phyloP scores from a whole-genome alignment of 2,797 vertebrate genomes.

The Varecia variegata region DNA sequence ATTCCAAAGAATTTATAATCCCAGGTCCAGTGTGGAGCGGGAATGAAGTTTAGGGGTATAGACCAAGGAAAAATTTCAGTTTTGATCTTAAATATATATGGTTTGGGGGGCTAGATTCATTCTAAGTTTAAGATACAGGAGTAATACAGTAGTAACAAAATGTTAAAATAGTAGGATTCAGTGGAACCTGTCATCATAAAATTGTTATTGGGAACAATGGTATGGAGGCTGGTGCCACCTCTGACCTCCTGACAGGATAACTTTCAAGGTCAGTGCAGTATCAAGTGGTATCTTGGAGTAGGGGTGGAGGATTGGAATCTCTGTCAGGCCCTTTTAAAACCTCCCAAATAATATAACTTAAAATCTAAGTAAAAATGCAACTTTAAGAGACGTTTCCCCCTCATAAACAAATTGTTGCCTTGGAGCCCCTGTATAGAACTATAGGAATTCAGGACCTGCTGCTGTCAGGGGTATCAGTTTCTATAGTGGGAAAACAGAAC shows the following conservation, averaged over 20 bases:
- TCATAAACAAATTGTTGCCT: not conserved
- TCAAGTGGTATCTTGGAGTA: not conserved
- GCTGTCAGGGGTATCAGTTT: not conserved
- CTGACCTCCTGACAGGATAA: not conserved
- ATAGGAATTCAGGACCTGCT: not conserved
- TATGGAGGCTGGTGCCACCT: not conserved
- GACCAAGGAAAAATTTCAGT: not conserved
- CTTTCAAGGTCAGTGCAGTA: not conserved
- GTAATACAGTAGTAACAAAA: not conserved
- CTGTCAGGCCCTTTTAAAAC: not conserved
- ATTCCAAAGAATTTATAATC: slow-evolving; percentile 28
- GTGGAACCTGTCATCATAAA: not conserved
- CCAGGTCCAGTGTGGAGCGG: not conserved
- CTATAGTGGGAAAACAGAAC: not conserved
- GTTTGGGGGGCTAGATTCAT: not conserved
- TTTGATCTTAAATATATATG: not conserved
- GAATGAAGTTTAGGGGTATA: not conserved
- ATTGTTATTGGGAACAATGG: not conserved
- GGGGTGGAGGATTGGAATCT: not conserved
- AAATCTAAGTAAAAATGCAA: slow-evolving; percentile 10
- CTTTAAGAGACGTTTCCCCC: not conserved
- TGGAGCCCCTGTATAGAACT: not conserved
- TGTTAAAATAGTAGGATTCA: not conserved
- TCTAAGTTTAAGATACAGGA: not conserved
- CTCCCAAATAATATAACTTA: not conserved